Base-by-base conservation (phyloP, 2,888 invertebrate genomes). In the Eupithecia exiguata region DNA sequence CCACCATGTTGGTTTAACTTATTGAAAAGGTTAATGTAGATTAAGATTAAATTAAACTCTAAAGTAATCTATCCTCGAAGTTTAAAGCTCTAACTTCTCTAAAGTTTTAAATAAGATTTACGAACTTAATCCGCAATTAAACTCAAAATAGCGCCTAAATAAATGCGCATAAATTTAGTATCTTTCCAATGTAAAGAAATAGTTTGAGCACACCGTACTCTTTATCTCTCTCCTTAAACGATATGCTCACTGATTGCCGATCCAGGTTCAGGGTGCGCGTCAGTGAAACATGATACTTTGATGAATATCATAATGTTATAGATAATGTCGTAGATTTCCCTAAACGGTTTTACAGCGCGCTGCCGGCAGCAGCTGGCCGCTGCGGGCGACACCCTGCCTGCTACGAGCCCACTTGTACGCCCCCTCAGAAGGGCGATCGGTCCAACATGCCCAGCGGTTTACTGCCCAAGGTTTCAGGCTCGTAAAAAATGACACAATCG, bases 401-500 rank as follows among this genome's bases (percentile, higher is more conserved):
- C 67, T 40, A n/a, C n/a, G n/a, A 12, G 70, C 74, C 71, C 58
- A 63, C 71, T 77, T 79, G 75, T 74, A 76, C 73, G 65, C 62
- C 68, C 73, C 76, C 76, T 78, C 77, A 78, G 74, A 77, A 78
- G 36, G 76, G 75, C 78, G 76, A 78, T 77, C 79, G 73, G 77
- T 76, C 75, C 74, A 74, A 71, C 74, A 77, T 75, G 73, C 74
- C 76, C 72, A 68, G 70, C 74, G 49, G 76, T 77, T 76, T 74
- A 74, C 73, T 65, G 65, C 69, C 69, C 38, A 75, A 69, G 76
- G 74, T 74, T 76, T 76, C 74, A 72, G 77, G 74, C 49, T 77
- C 78, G 75, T 79, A 77, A 80, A 80, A 79, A 79, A 78, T 78
- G 71, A 76, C 78, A 78, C 79, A 77, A 79, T 78, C 79, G 75